phyloP scores from a whole-genome alignment of 2,888 invertebrate species.

The Parnassius smintheus region DNA sequence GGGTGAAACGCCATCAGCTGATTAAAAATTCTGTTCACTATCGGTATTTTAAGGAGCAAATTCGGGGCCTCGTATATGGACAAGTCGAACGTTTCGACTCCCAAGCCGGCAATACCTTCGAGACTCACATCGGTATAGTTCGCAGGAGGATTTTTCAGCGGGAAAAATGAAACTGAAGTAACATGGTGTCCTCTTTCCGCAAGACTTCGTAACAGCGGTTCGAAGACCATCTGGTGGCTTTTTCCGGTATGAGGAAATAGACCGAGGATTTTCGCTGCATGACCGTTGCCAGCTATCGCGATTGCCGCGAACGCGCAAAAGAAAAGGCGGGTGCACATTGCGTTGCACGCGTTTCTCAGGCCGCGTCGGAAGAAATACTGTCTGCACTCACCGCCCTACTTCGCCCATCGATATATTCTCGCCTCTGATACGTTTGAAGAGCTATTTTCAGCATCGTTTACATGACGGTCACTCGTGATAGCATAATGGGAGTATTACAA shows the following conservation, averaged over 20 bases:
- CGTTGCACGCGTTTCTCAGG: slow-evolving; percentile 41
- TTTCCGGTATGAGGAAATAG: slow-evolving; percentile 82
- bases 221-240: slow-evolving; percentile 84
- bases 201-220: slow-evolving; percentile 76
- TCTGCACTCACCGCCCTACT: slow-evolving; percentile 32
- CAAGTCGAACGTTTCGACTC: slow-evolving; percentile 60
- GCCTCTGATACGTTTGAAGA: slow-evolving; percentile 23
- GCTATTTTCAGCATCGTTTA: slow-evolving; percentile 42
- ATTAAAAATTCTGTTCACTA: slow-evolving; percentile 34
- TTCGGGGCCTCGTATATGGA: slow-evolving; percentile 46
- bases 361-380: slow-evolving; percentile 36
- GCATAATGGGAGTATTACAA: slow-evolving; percentile 9
- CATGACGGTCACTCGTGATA: slow-evolving; percentile 32
- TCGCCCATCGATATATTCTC: not conserved
- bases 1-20: slow-evolving; percentile 52
- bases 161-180: slow-evolving; percentile 82
- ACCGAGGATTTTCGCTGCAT: slow-evolving; percentile 76
- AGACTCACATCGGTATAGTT: slow-evolving; percentile 69
- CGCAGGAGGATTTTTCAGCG: slow-evolving; percentile 65
- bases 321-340: slow-evolving; percentile 51
- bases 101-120: slow-evolving; percentile 58
- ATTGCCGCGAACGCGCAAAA: slow-evolving; percentile 38
- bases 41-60: slow-evolving; percentile 41
- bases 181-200: slow-evolving; percentile 82
- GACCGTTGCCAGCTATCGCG: slow-evolving; percentile 44